These are phyloP conservation scores for Apoderus coryli DNA, from an alignment of 2,888 invertebrate species.

Conservation along the genomic window DNA sequence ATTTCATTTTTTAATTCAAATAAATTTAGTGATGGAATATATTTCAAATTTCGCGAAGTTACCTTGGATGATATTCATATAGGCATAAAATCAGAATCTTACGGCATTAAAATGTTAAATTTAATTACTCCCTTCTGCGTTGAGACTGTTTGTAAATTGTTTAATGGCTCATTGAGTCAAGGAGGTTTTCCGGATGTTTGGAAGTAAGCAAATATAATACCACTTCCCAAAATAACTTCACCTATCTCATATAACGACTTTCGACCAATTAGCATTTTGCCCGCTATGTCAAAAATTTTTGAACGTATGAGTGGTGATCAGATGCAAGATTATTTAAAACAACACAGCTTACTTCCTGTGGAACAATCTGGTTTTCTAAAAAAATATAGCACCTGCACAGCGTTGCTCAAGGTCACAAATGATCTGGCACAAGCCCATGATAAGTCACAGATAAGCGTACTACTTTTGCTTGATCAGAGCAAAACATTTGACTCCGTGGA, in stretches of 20 bases:
- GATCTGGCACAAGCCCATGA: not conserved
- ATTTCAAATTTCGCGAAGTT: no score
- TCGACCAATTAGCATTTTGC: not conserved
- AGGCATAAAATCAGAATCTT: slow-evolving; percentile 1
- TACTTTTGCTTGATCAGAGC: slow-evolving; percentile 1
- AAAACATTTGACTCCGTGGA: slow-evolving; percentile 1
- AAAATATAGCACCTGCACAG: not conserved
- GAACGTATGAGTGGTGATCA: no score
- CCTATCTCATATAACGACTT: not conserved
- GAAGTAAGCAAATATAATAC: not conserved
- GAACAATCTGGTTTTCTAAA: no score
- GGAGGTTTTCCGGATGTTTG: slow-evolving; percentile 1
- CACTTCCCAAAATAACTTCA: not conserved
- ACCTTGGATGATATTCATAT: no score
- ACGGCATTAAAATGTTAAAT: slow-evolving; percentile 1
- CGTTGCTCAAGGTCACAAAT: slow-evolving; percentile 1
- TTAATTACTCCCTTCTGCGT: not conserved
- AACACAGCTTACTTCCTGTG: no score
- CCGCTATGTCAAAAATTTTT: no score
- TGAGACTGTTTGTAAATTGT: not conserved
- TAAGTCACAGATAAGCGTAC: not conserved
- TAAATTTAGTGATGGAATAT: no score
- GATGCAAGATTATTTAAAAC: no score
- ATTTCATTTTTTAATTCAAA: no score
- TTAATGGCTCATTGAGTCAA: not conserved